Conservation (phyloP, 2,113 vertebrate genomes). For the Litocranius walleri region DNA sequence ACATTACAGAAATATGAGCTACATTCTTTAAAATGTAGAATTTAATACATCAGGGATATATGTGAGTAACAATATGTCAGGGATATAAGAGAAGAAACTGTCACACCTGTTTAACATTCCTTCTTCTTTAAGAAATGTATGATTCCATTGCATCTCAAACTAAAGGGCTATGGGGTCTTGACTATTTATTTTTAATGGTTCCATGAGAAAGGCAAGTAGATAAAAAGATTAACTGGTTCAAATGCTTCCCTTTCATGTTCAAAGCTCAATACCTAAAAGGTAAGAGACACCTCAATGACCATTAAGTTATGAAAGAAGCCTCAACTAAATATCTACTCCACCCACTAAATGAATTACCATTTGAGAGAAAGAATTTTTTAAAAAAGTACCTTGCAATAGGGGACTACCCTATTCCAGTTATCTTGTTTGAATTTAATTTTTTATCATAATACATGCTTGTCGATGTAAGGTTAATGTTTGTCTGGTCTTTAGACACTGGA, state of each 20-base stretch:
- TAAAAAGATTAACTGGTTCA: slow-evolving; percentile 10
- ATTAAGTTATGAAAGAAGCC: neutral
- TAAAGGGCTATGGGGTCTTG: neutral
- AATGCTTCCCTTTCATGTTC: slow-evolving; percentile 3
- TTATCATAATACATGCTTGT: slow-evolving; percentile 1
- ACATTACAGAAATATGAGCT: slow-evolving; percentile 39
- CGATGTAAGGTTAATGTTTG: slow-evolving; percentile 42
- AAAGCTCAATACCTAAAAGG: slow-evolving; percentile 1
- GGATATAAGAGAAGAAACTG: neutral
- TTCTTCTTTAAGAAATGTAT: slow-evolving; percentile 21
- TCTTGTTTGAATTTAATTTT: slow-evolving; percentile 15
- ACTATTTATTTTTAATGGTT: slow-evolving; percentile 38
- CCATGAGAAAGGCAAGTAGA: slow-evolving; percentile 16
- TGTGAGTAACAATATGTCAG: slow-evolving; percentile 8
- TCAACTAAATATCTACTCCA: slow-evolving; percentile 20
- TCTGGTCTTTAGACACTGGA: slow-evolving; percentile 32
- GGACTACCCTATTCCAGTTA: neutral
- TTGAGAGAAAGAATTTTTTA: neutral
- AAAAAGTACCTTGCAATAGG: neutral
- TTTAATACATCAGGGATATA: neutral
- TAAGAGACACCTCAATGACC: neutral
- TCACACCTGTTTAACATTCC: neutral
- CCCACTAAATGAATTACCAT: slow-evolving; percentile 29
- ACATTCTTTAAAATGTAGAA: slow-evolving; percentile 8
- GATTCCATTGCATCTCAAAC: neutral